Percentiles rank a stretch among this genome's conserved stretches.
Evolutionary conservation across 2,113 vertebrate genomes (phyloP).

Genomic region (Myocastor coypus): DNA sequence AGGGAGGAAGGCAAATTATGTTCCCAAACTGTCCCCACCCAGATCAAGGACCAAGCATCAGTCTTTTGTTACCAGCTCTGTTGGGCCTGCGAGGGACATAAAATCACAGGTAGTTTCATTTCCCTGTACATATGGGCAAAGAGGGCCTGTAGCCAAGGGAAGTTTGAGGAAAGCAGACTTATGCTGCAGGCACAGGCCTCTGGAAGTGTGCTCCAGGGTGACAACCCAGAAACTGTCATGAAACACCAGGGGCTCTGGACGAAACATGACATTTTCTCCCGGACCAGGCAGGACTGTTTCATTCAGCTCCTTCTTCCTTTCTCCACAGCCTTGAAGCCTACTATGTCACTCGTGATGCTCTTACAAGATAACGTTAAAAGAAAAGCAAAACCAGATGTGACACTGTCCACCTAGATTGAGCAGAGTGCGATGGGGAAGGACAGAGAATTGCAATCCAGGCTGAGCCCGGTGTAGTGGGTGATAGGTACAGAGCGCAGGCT

Average conservation of each 20-base stretch:
- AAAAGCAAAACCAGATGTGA: background rate
- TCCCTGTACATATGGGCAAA: background rate
- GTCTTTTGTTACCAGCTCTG: background rate
- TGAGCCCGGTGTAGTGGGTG: background rate
- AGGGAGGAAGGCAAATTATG: background rate
- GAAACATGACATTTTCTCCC: background rate
- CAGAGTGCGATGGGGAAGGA: background rate
- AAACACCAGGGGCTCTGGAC: background rate
- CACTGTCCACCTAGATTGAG: background rate
- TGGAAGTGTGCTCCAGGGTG: background rate
- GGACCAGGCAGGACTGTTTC: background rate
- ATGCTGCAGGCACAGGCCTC: background rate
- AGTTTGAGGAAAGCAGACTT: background rate
- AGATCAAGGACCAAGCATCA: background rate
- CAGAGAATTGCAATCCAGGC: too few relatives aligned
- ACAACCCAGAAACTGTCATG: background rate
- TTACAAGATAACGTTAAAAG: conserved; percentile 19
- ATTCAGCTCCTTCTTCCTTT: background rate
- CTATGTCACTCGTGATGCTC: background rate
- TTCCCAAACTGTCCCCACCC: background rate
- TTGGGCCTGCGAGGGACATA: accelerated
- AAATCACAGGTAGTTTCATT: background rate
- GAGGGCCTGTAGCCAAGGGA: background rate
- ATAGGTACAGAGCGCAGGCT: background rate
- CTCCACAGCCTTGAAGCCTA: background rate